phyloP scores from a whole-genome alignment of 2,113 vertebrate species.

The Pitta sordida region DNA sequence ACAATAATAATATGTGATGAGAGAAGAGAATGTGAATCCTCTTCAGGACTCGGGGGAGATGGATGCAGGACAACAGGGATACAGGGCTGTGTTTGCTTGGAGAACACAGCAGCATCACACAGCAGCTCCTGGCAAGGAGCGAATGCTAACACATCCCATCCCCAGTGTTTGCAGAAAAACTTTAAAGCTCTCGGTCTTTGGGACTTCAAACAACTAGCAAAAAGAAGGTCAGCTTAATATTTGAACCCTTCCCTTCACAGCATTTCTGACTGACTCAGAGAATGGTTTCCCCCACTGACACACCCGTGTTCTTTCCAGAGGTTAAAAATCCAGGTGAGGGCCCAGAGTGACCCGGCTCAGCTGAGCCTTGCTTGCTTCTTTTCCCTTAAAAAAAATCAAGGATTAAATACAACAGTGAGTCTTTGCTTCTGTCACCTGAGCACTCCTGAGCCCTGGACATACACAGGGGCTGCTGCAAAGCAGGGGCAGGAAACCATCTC shows the following conservation, averaged over 20 bases:
- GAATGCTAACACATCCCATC: neutral
- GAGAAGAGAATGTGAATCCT: neutral
- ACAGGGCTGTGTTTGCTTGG: neutral
- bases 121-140: neutral
- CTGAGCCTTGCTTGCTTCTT: neutral
- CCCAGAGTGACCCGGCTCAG: neutral
- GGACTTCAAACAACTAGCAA: neutral
- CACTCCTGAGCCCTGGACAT: neutral
- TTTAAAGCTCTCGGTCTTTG: neutral
- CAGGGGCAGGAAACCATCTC: neutral
- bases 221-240: neutral
- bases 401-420: neutral
- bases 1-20: neutral
- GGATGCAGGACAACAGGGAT: too few species aligned
- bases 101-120: rapidly evolving
- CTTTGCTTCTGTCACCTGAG: neutral
- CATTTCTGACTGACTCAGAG: neutral
- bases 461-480: neutral
- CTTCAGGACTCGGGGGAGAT: neutral
- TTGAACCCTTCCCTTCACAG: neutral
- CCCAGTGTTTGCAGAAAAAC: neutral
- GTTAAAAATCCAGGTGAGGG: neutral
- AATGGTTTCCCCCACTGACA: neutral
- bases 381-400: neutral
- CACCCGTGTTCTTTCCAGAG: neutral